Evolutionary conservation across 1,140 invertebrate genomes (phyloP), one percentile per base, ranked within the genome.

Genomic region (Ooceraea biroi): DNA sequence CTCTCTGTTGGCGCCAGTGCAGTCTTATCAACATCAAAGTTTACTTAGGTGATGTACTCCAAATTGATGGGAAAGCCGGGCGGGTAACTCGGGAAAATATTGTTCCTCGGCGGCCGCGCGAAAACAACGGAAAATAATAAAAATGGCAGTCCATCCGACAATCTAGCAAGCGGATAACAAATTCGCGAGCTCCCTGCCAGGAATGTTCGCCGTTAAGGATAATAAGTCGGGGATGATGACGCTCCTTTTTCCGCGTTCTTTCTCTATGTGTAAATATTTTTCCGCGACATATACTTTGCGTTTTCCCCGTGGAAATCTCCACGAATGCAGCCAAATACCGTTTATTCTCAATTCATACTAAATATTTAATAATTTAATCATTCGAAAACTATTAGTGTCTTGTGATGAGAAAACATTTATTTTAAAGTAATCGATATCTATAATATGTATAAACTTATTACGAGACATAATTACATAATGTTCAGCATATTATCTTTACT

Each of bases 1-100:
- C 76, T 22, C 50, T 58, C 63, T 48, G 76, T 46, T 61, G 27
- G 27, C 44, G 41, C 17, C 48, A 17, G 61, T 58, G 63, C 36
- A 78, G 65, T 63, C 63, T 82, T 82, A 72, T 82, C 83, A 82
- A 84, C 83, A 82, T 82, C 65, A 69, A 71, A 72, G 83, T 82
- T 84, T 84, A 84, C 83, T 84, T 82, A 71, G 76, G 76, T 63
- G 76, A 80, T 71, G 83, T 84, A 69, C 55, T 82, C 48, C 11
- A 84, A 84, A 82, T 84, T 84, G 83, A 84, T 82, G 65, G 30
- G 36, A 71, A 60, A 82, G 48, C 60, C n/a, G 57, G 55, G 8
- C 61, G 12, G 36, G 30, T 36, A 27, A 48, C 46, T 66, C 52
- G 55, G 48, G 52, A 84, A 84, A 84, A 82, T 82, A 84, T 84